Evolutionary conservation across 2,797 vertebrate genomes (phyloP).

Genomic region (Sebastes iracundus): DNA sequence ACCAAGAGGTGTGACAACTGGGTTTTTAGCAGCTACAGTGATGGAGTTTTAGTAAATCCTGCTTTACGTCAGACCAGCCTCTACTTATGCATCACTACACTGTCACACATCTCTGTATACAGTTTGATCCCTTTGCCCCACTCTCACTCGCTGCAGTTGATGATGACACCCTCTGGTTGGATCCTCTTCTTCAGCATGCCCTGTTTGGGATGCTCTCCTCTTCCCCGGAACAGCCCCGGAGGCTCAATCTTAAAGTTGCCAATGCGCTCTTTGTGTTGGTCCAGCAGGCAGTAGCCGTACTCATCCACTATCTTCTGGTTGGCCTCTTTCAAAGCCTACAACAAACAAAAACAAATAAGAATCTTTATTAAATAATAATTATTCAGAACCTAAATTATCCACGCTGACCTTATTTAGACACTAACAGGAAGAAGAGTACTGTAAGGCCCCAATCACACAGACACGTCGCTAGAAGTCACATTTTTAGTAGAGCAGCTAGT

Average conservation of each 20-base stretch:
- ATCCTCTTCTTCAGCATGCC: constrained; percentile 83
- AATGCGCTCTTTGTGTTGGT: constrained; percentile 77
- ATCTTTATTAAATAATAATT: background rate
- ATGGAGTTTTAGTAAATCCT: background rate
- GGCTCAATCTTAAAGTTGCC: constrained; percentile 83
- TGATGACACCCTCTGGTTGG: constrained; percentile 80
- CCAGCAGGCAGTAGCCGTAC: constrained; percentile 81
- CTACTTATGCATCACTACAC: background rate
- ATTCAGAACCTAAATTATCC: background rate
- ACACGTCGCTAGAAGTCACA: too few species aligned
- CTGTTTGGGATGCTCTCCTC: constrained; percentile 83
- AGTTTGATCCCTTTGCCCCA: background rate
- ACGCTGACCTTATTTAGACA: background rate
- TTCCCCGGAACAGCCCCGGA: constrained; percentile 77
- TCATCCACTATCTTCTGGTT: constrained; percentile 80
- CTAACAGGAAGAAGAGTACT: background rate
- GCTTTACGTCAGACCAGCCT: background rate
- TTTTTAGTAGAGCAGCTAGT: too few species aligned
- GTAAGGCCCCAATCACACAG: too few species aligned
- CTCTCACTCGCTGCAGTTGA: constrained; percentile 78
- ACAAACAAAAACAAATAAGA: background rate
- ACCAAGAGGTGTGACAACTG: background rate
- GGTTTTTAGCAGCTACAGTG: background rate
- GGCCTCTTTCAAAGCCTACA: constrained; percentile 74
- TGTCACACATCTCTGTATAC: background rate